These are phyloP conservation scores for Leptatherina wallacei DNA, from an alignment of 2,797 vertebrate genomes.

Conservation along the genomic window DNA sequence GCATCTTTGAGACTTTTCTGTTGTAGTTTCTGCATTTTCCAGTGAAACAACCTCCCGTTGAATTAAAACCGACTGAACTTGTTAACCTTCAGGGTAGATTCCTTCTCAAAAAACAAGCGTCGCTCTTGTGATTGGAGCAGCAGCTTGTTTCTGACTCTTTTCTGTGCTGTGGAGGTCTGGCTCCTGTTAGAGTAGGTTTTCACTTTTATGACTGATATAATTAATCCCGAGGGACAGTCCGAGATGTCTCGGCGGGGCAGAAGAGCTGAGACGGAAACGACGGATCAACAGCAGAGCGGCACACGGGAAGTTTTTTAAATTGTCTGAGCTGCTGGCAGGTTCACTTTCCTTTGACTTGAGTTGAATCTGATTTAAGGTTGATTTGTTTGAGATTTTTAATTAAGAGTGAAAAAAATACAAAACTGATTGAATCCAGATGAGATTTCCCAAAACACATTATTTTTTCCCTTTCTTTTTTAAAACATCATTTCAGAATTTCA, in stretches of 20 bases:
- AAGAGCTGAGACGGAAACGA: constrained; percentile 25
- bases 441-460: too few species aligned
- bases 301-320: constrained; percentile 2
- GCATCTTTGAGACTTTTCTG: neutral
- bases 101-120: neutral
- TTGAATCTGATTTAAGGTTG: neutral
- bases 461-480: too few species aligned
- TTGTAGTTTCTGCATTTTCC: neutral
- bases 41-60: constrained; percentile 1
- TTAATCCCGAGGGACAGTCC: constrained; percentile 45
- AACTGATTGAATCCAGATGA: too few species aligned
- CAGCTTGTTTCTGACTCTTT: constrained; percentile 30
- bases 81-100: constrained; percentile 8
- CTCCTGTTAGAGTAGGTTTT: constrained; percentile 27
- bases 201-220: constrained; percentile 51
- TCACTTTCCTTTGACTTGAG: neutral
- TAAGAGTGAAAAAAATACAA: too few species aligned
- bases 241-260: constrained; percentile 25
- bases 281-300: constrained; percentile 18
- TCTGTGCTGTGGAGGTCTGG: constrained; percentile 23
- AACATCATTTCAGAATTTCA: too few species aligned
- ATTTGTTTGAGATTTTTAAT: neutral
- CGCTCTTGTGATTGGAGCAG: constrained; percentile 17
- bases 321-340: neutral
- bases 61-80: constrained; percentile 5